Percentiles rank a stretch among this genome's conserved stretches.
Evolutionary conservation across 2,113 vertebrate genomes (phyloP).

Genomic region (Willisornis vidua): DNA sequence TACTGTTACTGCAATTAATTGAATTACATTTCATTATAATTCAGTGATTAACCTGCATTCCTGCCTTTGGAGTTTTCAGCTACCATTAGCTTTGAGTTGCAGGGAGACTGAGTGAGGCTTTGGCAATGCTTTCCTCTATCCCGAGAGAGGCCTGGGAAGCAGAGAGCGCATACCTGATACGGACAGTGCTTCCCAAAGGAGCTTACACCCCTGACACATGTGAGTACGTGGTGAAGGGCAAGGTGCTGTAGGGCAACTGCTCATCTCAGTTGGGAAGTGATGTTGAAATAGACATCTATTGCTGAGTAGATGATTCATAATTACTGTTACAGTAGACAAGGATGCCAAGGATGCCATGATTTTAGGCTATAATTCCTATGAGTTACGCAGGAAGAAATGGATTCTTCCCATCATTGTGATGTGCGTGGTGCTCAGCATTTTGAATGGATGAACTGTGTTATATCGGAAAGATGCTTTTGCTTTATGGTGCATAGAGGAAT

Average conservation of each 20-base stretch:
- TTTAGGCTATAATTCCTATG: background rate
- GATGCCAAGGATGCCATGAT: background rate
- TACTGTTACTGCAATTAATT: conserved; percentile 39
- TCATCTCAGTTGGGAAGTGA: rapidly evolving
- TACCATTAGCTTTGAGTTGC: background rate
- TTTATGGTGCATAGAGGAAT: background rate
- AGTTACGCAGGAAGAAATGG: background rate
- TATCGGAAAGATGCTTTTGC: background rate
- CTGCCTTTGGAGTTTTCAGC: conserved; percentile 2
- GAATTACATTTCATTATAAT: conserved; percentile 24
- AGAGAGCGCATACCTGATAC: rapidly evolving
- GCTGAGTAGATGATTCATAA: background rate
- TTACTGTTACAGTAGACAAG: background rate
- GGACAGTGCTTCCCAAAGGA: background rate
- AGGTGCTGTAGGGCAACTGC: background rate
- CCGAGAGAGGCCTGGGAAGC: background rate
- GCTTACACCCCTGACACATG: background rate
- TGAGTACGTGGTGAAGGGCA: background rate
- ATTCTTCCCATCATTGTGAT: background rate
- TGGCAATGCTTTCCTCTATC: background rate
- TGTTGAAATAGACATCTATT: background rate
- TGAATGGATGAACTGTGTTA: background rate
- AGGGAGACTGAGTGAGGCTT: background rate
- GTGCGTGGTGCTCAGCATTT: background rate
- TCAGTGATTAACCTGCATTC: conserved; percentile 15